These are phyloP conservation scores for Apocheima hispidaria DNA, from an alignment of 2,888 invertebrate species.

Conservation along the genomic window DNA sequence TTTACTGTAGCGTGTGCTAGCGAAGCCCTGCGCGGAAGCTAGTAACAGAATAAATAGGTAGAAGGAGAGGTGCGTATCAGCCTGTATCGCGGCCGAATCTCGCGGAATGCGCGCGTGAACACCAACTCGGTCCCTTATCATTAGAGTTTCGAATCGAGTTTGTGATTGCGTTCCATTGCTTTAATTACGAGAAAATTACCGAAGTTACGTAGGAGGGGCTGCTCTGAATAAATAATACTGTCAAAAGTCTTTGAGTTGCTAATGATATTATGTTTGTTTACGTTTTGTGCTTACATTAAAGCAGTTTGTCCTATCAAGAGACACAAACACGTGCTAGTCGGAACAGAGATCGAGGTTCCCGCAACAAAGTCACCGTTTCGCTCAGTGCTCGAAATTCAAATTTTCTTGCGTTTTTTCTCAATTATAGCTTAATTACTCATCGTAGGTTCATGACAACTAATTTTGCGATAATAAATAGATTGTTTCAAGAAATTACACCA, in stretches of 20 bases:
- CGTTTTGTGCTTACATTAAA: neutral
- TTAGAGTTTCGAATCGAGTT: constrained; percentile 20
- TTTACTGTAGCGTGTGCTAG: too few relatives aligned
- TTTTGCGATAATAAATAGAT: too few relatives aligned
- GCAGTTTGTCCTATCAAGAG: too few relatives aligned
- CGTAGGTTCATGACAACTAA: too few relatives aligned
- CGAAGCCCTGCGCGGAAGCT: too few relatives aligned
- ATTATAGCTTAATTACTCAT: too few relatives aligned
- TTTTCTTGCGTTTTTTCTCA: too few relatives aligned
- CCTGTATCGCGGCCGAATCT: constrained; percentile 5
- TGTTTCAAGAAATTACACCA: too few relatives aligned
- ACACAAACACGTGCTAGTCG: too few relatives aligned
- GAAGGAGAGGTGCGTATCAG: constrained; percentile 6
- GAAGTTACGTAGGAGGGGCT: constrained; percentile 9
- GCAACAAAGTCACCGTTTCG: too few relatives aligned
- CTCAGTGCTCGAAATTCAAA: too few relatives aligned
- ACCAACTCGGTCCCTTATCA: constrained; percentile 7
- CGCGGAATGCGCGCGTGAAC: constrained; percentile 5
- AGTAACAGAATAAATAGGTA: neutral
- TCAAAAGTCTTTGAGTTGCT: constrained; percentile 10
- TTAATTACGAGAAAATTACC: constrained; percentile 17
- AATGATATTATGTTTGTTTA: constrained; percentile 8
- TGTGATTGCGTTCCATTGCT: constrained; percentile 12
- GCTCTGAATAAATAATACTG: constrained; percentile 10
- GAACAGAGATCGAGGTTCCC: too few relatives aligned